Percentiles rank a stretch among this genome's conserved stretches.
These are phyloP conservation scores for Platygyra sinensis DNA, from an alignment of 64 coral and sea anemone genomes.

Conservation along the genomic window DNA sequence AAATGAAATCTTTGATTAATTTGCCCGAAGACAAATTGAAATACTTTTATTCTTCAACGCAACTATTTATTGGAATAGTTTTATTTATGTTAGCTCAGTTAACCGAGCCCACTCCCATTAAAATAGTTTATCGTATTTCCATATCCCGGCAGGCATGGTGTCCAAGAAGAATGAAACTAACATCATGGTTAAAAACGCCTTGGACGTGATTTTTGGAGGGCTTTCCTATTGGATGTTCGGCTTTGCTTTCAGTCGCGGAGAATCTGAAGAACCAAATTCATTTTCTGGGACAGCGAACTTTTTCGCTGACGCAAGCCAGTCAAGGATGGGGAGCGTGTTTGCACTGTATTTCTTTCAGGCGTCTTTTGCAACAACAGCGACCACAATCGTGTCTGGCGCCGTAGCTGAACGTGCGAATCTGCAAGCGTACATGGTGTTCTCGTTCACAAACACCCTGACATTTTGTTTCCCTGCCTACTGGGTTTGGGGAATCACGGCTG, in stretches of 20 bases:
- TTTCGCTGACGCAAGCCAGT: slow-evolving; percentile 65
- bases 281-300: slow-evolving; percentile 69
- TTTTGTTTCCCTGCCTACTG: slow-evolving; percentile 83
- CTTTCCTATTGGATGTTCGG: slow-evolving; percentile 88
- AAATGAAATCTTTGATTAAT: too few species aligned
- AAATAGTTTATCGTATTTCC: not conserved
- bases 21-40: too few species aligned
- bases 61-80: too few species aligned
- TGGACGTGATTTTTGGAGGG: slow-evolving; percentile 81
- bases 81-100: too few species aligned
- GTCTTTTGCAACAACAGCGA: slow-evolving; percentile 82
- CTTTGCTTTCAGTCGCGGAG: slow-evolving; percentile 67
- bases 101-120: too few species aligned
- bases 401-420: slow-evolving; percentile 85
- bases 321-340: slow-evolving; percentile 59
- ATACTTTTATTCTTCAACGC: too few species aligned
- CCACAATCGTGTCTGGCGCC: slow-evolving; percentile 81
- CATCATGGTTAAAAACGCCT: slow-evolving; percentile 79
- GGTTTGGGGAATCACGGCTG: slow-evolving; percentile 76
- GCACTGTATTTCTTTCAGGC: slow-evolving; percentile 81
- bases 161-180: slow-evolving; percentile 88
- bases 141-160: slow-evolving; percentile 56
- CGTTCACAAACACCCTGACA: slow-evolving; percentile 70
- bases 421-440: slow-evolving; percentile 77
- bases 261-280: slow-evolving; percentile 18